Conservation (phyloP, 2,888 invertebrate genomes). For the Eulithis testata region DNA sequence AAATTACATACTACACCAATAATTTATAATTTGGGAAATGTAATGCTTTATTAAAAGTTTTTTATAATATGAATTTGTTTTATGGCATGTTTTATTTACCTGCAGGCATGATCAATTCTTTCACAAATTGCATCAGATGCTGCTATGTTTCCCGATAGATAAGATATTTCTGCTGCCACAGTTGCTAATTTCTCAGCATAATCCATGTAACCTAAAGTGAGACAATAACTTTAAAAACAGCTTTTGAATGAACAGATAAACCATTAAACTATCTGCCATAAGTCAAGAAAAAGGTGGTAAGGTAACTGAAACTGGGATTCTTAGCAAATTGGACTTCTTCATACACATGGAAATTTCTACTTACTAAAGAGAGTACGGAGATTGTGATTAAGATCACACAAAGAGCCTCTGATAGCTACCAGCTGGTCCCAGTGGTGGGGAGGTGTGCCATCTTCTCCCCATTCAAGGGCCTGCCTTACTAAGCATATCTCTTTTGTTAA, state of each 20-base stretch:
- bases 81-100: conserved; percentile 54
- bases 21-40: conserved; percentile 40
- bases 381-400: conserved; percentile 77
- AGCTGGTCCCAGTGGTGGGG: conserved; percentile 80
- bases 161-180: conserved; percentile 82
- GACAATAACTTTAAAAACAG: background rate
- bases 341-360: conserved; percentile 35
- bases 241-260: too few relatives aligned
- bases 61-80: conserved; percentile 30
- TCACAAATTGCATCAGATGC: conserved; percentile 83
- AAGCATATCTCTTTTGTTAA: conserved; percentile 75
- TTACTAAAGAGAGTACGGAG: conserved; percentile 70
- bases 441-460: conserved; percentile 78
- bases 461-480: conserved; percentile 75
- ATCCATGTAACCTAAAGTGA: conserved; percentile 77
- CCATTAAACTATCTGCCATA: too few relatives aligned
- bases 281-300: too few relatives aligned
- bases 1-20: conserved; percentile 36
- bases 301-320: too few relatives aligned
- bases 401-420: conserved; percentile 70
- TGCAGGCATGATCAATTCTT: conserved; percentile 76
- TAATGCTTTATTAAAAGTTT: conserved; percentile 62
- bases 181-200: conserved; percentile 84
- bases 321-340: too few relatives aligned
- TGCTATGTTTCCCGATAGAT: conserved; percentile 78